Base-by-base conservation (phyloP, 2,113 vertebrate species). In the Mungos mungo region DNA sequence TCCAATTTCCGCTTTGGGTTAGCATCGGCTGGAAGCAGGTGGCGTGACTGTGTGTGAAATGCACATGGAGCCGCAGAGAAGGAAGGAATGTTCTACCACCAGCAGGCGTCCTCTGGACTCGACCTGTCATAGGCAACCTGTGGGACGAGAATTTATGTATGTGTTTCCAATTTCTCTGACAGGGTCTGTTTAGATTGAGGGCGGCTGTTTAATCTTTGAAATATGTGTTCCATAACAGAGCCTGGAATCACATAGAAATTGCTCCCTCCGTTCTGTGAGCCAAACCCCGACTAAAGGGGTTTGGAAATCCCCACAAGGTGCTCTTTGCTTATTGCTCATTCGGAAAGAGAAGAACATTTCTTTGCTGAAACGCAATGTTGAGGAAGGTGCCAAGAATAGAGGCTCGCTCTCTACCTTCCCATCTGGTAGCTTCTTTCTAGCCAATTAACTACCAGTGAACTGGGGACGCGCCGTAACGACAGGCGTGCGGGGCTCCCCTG, bases 281-380 rank as follows among this genome's bases (percentile, higher is more conserved):
- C 98, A 97, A 97, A 81, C 95, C 93, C 41, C 60, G 90, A 94
- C 96, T 11, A 2, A 79, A 45, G 92, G 76, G 88, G 69, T 79
- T 98, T 98, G 87, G 85, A 98, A 98, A 98, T 97, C 96, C 95
- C 97, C 72, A 66, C 84, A 97, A 97, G 98, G 95, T 98, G 85
- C 69, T 63, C 0, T 90, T 54, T 60, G 84, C 87, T 97, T 96
- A 98, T 98, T 97, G 84, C 97, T 98, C 93, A 97, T 92, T 96
- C 92, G 84, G 93, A 88, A 95, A 93, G 98, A 86, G 88, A 96
- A 95, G 96, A 77, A 87, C 23, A 52, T 84, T 97, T 97, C 94
- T 97, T 96, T 97, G 97, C 97, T 95, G 94, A 98, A 98, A 98
- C 76, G 92, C 88, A 98, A 89, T 54, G 72, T 93, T 97, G 95